Percentiles rank a stretch among this genome's conserved stretches.
Conservation (phyloP, 2,888 invertebrate species). For the Aphidoletes aphidimyza region DNA sequence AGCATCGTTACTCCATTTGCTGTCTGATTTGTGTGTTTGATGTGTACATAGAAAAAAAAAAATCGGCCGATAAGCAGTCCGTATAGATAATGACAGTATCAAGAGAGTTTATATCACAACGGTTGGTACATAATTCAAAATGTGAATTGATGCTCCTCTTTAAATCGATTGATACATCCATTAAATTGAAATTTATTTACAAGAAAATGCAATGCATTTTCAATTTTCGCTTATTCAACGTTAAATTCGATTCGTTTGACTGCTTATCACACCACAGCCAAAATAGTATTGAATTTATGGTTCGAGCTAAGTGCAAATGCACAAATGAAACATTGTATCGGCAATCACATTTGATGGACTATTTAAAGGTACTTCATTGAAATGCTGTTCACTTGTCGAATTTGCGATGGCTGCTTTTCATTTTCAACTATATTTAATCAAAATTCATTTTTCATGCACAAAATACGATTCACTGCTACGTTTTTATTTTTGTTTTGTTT, state of each 20-base stretch:
- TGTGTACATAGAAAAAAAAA: too few relatives aligned
- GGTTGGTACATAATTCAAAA: not conserved
- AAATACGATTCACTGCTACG: too few relatives aligned
- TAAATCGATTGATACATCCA: slow-evolving; percentile 12
- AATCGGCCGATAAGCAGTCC: slow-evolving; percentile 8
- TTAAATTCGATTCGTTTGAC: slow-evolving; percentile 23
- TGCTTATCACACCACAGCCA: not conserved
- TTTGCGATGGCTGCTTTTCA: too few relatives aligned
- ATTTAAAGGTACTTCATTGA: too few relatives aligned
- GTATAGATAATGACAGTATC: not conserved
- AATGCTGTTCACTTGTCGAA: too few relatives aligned
- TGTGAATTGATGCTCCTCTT: not conserved
- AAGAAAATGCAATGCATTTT: slow-evolving; percentile 11
- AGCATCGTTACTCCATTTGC: not conserved
- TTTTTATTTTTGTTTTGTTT: too few relatives aligned
- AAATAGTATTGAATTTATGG: not conserved
- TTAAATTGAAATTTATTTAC: slow-evolving; percentile 48
- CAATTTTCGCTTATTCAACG: slow-evolving; percentile 25
- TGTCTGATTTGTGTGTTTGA: slow-evolving; percentile 30
- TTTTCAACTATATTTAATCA: too few relatives aligned
- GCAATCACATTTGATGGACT: too few relatives aligned
- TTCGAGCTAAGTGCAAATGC: not conserved
- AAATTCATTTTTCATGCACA: too few relatives aligned
- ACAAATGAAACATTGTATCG: too few relatives aligned
- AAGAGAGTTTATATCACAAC: not conserved